Evolutionary conservation across 2,113 vertebrate genomes (phyloP).

Genomic region (Apeltes quadracus): DNA sequence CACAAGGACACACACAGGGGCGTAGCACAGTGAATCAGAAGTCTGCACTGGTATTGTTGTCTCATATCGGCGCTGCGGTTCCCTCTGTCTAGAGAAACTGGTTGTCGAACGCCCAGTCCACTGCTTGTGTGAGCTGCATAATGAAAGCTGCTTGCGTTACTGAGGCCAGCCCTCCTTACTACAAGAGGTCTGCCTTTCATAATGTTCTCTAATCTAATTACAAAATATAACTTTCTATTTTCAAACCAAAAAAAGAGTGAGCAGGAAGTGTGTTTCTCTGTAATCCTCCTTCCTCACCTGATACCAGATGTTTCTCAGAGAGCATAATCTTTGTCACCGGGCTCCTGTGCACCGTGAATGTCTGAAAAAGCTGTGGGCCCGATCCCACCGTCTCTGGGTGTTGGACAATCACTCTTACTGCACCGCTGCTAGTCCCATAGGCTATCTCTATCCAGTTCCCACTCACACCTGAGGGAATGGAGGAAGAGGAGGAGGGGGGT

Average conservation of each 20-base stretch:
- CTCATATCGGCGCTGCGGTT: no score
- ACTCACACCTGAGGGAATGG: constrained; percentile 86
- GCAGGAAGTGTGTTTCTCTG: neutral
- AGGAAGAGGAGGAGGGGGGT: neutral
- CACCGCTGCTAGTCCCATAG: constrained; percentile 95
- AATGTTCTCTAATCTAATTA: no score
- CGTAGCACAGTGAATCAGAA: neutral
- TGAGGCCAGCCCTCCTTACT: no score
- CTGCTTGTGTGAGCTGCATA: no score
- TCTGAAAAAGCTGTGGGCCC: constrained; percentile 96
- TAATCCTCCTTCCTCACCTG: constrained; percentile 79
- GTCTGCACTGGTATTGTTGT: no score
- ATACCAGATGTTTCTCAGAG: constrained; percentile 96
- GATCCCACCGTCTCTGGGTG: constrained; percentile 97
- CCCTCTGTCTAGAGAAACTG: neutral
- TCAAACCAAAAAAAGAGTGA: neutral
- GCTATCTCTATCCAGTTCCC: constrained; percentile 99
- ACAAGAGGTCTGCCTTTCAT: neutral
- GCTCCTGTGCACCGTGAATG: constrained; percentile 95
- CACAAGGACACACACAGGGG: neutral
- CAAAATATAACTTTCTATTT: neutral
- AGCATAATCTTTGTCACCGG: constrained; percentile 98
- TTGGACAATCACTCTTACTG: constrained; percentile 95
- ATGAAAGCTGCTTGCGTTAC: no score
- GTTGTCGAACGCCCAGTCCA: neutral